Evolutionary conservation across 2,113 vertebrate species (phyloP).

Genomic region (Ivindomyrus marchei): DNA sequence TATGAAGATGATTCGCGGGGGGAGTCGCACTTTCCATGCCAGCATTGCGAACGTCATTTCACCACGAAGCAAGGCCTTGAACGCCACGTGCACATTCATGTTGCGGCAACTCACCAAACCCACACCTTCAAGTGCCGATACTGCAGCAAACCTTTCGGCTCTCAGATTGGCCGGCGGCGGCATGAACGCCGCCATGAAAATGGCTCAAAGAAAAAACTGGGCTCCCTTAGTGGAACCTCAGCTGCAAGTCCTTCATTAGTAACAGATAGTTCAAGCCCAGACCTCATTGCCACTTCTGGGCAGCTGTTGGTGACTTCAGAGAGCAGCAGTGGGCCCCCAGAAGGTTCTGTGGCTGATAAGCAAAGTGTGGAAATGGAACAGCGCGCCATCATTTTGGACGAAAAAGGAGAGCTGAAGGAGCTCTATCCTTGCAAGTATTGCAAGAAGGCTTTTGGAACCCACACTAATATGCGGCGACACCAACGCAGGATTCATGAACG

Average conservation of each 20-base stretch:
- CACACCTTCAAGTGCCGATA: constrained; percentile 86
- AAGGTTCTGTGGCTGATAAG: constrained; percentile 42
- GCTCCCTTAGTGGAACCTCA: constrained; percentile 50
- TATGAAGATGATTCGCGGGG: constrained; percentile 71
- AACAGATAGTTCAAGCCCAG: constrained; percentile 48
- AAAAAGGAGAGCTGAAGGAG: constrained; percentile 81
- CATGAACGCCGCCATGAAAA: constrained; percentile 90
- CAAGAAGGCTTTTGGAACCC: constrained; percentile 93
- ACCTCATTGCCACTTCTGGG: constrained; percentile 43
- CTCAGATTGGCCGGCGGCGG: constrained; percentile 83
- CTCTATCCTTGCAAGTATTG: constrained; percentile 91
- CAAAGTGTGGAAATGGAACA: constrained; percentile 46
- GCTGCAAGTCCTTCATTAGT: constrained; percentile 39
- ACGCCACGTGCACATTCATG: constrained; percentile 88
- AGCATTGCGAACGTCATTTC: constrained; percentile 87
- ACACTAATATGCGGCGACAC: constrained; percentile 93
- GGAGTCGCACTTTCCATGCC: constrained; percentile 75
- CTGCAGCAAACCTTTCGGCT: constrained; percentile 89
- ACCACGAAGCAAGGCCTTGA: constrained; percentile 90
- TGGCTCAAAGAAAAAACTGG: constrained; percentile 68
- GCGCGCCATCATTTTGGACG: constrained; percentile 57
- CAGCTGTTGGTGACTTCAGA: constrained; percentile 51
- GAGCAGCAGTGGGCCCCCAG: constrained; percentile 41
- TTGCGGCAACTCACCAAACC: constrained; percentile 70
- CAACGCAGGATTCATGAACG: constrained; percentile 93